Evolutionary conservation across 1,140 invertebrate species (phyloP).

Genomic region (Trachymyrmex cornetzi): DNA sequence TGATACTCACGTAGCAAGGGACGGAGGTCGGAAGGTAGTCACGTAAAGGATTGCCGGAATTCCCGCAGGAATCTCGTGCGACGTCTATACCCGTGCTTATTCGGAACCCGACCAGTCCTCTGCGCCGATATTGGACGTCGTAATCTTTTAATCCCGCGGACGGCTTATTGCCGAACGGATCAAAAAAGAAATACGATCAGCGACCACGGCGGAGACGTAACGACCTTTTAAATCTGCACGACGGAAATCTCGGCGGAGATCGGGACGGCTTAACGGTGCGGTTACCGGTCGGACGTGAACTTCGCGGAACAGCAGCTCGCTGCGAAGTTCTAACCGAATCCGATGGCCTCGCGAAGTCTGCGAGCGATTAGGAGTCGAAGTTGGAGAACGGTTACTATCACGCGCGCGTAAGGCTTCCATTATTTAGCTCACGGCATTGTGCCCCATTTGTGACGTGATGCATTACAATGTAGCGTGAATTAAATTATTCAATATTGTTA

Average conservation of each 20-base stretch:
- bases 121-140: conserved; percentile 72
- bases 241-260: conserved; percentile 54
- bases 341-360: conserved; percentile 41
- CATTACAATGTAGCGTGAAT: neutral
- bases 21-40: conserved; percentile 69
- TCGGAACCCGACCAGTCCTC: conserved; percentile 10
- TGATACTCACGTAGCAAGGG: conserved; percentile 42
- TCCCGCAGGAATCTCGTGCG: conserved; percentile 70
- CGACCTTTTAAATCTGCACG: conserved; percentile 58
- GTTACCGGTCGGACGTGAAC: conserved; percentile 29
- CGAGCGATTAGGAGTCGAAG: conserved; percentile 54
- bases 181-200: conserved; percentile 21
- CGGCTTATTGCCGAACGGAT: conserved; percentile 59
- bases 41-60: conserved; percentile 81
- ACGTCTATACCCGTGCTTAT: conserved; percentile 47
- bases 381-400: conserved; percentile 13
- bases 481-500: conserved; percentile 23
- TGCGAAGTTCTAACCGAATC: conserved; percentile 53
- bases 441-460: neutral
- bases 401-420: conserved; percentile 24
- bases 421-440: conserved; percentile 49
- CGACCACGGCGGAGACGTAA: conserved; percentile 34
- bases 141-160: conserved; percentile 80
- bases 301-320: conserved; percentile 36
- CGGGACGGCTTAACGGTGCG: conserved; percentile 43